These are phyloP conservation scores for Drosophila paranaensis DNA, from an alignment of 2,888 invertebrate species.

Conservation along the genomic window DNA sequence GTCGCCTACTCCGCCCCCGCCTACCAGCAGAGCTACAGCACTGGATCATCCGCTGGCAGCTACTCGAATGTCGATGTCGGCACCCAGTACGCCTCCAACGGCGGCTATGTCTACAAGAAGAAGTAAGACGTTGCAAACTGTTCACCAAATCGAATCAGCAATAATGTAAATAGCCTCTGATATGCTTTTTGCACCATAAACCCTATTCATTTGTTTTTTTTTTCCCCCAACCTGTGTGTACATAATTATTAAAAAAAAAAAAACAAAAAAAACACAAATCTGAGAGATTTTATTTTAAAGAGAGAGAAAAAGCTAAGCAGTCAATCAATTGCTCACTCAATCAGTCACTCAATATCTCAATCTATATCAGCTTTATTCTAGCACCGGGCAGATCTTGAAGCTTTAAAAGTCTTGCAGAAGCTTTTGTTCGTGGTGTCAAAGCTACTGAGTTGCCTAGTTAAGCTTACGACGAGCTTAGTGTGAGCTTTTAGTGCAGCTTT, in stretches of 20 bases:
- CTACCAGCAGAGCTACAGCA: constrained; percentile 42
- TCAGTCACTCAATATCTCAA: not conserved
- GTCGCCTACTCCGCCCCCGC: constrained; percentile 44
- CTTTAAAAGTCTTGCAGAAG: constrained; percentile 13
- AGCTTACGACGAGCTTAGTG: not conserved
- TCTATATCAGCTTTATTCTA: not conserved
- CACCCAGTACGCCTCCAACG: constrained; percentile 83
- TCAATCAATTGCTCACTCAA: not conserved
- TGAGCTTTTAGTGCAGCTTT: constrained; percentile 5
- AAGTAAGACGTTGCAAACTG: constrained; percentile 69
- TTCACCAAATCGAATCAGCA: constrained; percentile 48
- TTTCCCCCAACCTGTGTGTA: constrained; percentile 23
- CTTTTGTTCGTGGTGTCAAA: constrained; percentile 6
- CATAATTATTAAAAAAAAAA: constrained; percentile 41
- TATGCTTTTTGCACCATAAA: constrained; percentile 34
- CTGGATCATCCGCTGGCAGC: constrained; percentile 56
- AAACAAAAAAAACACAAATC: constrained; percentile 9
- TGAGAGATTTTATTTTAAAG: not conserved
- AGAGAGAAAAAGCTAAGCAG: too few species aligned
- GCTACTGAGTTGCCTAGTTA: not conserved
- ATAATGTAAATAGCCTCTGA: constrained; percentile 25
- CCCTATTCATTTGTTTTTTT: constrained; percentile 32
- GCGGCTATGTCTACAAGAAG: constrained; percentile 83
- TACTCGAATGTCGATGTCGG: constrained; percentile 67
- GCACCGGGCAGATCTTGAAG: not conserved